These are phyloP conservation scores for Nansenia antarctica DNA, from an alignment of 2,113 vertebrate genomes.

Conservation along the genomic window DNA sequence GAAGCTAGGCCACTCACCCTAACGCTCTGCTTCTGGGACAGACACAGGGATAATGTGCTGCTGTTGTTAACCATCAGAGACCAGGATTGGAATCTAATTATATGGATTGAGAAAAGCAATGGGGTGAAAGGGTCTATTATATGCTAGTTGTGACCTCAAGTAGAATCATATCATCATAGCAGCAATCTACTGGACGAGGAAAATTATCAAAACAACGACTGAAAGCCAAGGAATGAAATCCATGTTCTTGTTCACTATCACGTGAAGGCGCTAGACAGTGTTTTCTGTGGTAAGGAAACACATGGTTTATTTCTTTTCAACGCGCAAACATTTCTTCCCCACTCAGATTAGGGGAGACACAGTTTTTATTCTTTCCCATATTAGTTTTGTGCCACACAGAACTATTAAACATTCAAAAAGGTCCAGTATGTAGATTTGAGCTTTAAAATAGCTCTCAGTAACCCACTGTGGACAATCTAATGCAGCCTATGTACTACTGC, in stretches of 20 bases:
- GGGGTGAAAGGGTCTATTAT: constrained; percentile 22
- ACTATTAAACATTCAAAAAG: too few relatives aligned
- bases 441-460: too few relatives aligned
- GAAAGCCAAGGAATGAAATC: too few relatives aligned
- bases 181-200: constrained; percentile 37
- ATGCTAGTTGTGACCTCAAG: constrained; percentile 6
- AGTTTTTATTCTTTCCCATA: too few relatives aligned
- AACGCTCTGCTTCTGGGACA: constrained; percentile 58
- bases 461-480: too few relatives aligned
- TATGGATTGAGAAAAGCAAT: constrained; percentile 32
- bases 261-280: background rate
- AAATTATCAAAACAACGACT: constrained; percentile 9
- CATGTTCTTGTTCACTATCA: background rate
- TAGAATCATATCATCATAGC: background rate
- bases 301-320: constrained; percentile 27
- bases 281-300: background rate
- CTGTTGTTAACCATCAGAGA: constrained; percentile 59
- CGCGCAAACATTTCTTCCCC: constrained; percentile 24
- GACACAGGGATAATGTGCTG: constrained; percentile 58
- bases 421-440: too few relatives aligned
- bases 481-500: too few relatives aligned
- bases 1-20: constrained; percentile 49
- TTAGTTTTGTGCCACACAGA: too few relatives aligned
- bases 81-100: constrained; percentile 67
- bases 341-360: too few relatives aligned